A percentile compares a stretch with the other conserved stretches of the same genome.
Evolutionary conservation across 2,113 vertebrate genomes (phyloP).

Genomic region (Pachyramphus minor): DNA sequence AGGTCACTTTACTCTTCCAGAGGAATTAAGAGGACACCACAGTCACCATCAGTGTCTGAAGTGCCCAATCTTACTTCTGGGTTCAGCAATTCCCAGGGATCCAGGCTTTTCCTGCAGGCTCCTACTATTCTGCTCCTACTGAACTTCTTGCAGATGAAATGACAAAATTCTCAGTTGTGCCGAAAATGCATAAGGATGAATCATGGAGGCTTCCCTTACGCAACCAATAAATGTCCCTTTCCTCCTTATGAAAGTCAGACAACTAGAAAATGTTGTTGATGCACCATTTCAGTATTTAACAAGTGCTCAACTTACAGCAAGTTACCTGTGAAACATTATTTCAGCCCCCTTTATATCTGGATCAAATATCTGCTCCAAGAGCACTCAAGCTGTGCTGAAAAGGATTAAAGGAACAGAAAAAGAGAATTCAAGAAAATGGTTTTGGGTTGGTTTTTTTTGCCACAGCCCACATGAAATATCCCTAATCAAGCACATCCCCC

Average conservation of each 20-base stretch:
- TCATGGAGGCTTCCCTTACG: background rate
- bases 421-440: background rate
- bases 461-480: background rate
- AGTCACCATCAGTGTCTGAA: background rate
- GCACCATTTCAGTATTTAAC: background rate
- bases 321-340: background rate
- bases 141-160: background rate
- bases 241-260: background rate
- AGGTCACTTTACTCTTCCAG: background rate
- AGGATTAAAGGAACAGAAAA: background rate
- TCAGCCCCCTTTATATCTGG: background rate
- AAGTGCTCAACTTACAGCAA: background rate
- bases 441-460: background rate
- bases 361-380: background rate
- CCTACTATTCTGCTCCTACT: background rate
- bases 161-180: background rate
- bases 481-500: background rate
- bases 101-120: background rate
- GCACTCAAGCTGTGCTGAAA: background rate
- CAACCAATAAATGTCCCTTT: background rate
- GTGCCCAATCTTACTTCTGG: background rate
- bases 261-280: background rate
- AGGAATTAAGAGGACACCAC: background rate
- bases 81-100: background rate
- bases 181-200: fast-evolving